phyloP scores from a whole-genome alignment of 2,797 vertebrate species.

The Delichon dasypus region DNA sequence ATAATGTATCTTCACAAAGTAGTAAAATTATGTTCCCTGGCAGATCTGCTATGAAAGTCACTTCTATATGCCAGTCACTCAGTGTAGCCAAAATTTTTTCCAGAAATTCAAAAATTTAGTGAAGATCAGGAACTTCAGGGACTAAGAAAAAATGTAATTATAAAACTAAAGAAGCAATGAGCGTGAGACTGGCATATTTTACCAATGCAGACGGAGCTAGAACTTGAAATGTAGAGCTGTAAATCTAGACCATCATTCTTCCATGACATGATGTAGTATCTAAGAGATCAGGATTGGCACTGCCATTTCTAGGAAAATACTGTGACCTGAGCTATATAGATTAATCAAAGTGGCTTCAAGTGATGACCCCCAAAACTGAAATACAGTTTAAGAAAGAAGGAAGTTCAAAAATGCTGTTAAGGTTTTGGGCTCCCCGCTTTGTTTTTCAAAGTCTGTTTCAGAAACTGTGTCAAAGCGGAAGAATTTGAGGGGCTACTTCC shows the following conservation, averaged over 20 bases:
- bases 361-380: background rate
- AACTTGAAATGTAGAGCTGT: background rate
- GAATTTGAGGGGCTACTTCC: background rate
- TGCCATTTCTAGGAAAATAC: background rate
- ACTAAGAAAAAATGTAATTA: background rate
- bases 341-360: background rate
- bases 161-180: background rate
- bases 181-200: background rate
- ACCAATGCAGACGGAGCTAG: background rate
- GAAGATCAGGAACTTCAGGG: background rate
- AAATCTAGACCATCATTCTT: background rate
- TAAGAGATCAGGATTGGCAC: background rate
- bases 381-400: background rate
- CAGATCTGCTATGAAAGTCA: background rate
- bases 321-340: background rate
- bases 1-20: background rate
- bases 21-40: background rate
- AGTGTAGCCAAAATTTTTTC: background rate
- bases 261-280: background rate
- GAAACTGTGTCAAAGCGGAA: background rate
- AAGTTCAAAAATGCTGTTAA: background rate
- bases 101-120: background rate
- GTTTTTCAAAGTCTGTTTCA: background rate
- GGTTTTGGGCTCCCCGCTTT: background rate
- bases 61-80: background rate